These are phyloP conservation scores for Spheniscus mendiculus DNA, from an alignment of 2,113 vertebrate genomes.

Conservation along the genomic window DNA sequence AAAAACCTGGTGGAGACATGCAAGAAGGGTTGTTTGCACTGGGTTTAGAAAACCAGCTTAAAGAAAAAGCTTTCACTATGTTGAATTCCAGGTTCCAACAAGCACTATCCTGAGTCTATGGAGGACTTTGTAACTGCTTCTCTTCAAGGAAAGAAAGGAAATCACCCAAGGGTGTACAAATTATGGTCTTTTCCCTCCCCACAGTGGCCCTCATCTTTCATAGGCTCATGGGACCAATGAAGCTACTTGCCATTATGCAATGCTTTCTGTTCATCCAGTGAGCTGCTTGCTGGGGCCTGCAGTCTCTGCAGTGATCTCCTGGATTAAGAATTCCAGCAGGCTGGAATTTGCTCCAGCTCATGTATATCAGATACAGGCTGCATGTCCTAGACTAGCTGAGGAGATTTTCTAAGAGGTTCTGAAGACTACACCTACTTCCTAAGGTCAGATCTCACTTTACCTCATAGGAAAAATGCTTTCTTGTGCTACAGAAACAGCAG, in stretches of 20 bases:
- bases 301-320: neutral
- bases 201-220: neutral
- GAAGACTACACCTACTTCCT: neutral
- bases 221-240: neutral
- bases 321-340: neutral
- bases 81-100: neutral
- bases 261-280: neutral
- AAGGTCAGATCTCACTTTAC: neutral
- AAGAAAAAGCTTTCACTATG: neutral
- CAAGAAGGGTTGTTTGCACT: neutral
- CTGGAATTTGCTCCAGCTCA: neutral
- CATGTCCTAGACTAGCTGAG: neutral
- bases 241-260: neutral
- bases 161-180: neutral
- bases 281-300: neutral
- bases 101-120: neutral
- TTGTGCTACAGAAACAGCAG: neutral
- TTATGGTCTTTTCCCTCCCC: neutral
- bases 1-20: constrained; percentile 78
- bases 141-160: neutral
- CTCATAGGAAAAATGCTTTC: neutral
- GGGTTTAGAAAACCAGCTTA: neutral
- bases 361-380: neutral
- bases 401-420: neutral
- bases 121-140: neutral